Base-by-base conservation (phyloP, 2,888 invertebrate species). In the Liodrosophila aerea region DNA sequence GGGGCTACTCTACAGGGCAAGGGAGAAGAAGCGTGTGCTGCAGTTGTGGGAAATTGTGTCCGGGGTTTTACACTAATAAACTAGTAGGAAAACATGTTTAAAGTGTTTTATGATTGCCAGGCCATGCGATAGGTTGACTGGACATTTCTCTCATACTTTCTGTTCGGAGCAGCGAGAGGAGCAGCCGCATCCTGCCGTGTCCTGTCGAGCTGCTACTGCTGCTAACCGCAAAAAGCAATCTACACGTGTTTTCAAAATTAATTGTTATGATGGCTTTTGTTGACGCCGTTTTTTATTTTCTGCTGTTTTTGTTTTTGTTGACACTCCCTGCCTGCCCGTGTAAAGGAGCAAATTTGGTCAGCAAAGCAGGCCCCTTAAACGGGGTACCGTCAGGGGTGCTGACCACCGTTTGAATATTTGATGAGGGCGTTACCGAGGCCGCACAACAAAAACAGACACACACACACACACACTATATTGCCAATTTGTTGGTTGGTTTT, bases 151-250 rank as follows among this genome's bases (percentile, higher is more conserved):
- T n/a, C n/a, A n/a, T n/a, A n/a, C n/a, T n/a, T n/a, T n/a, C n/a
- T n/a, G n/a, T n/a, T n/a, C 53, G 64, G 59, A 75, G 64, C 72
- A 62, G 72, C 72, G 68, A 34, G 61, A 33, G 66, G 22, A 12
- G 30, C 45, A 52, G 34, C 40, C 71, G 45, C 68, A 44, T 60
- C 54, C 66, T 66, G 51, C 43, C 43, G 49, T 46, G 54, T 29
- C 47, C 44, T 53, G 57, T 56, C 67, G 46, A 46, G 39, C 41
- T 56, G 51, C 37, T 65, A 66, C 66, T 54, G 76, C 70, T 64
- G 76, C 81, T 80, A 82, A 86, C 85, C 83, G 76, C 85, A 82
- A 83, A 85, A 86, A 85, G 84, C 86, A 86, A 86, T 85, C 85
- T 85, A 85, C 85, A 85, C 86, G 85, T 86, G 85, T 86, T 85